A percentile compares a stretch with the other conserved stretches of the same genome.
Conservation (phyloP, 2,888 invertebrate species). For the Lampropteryx suffumata region DNA sequence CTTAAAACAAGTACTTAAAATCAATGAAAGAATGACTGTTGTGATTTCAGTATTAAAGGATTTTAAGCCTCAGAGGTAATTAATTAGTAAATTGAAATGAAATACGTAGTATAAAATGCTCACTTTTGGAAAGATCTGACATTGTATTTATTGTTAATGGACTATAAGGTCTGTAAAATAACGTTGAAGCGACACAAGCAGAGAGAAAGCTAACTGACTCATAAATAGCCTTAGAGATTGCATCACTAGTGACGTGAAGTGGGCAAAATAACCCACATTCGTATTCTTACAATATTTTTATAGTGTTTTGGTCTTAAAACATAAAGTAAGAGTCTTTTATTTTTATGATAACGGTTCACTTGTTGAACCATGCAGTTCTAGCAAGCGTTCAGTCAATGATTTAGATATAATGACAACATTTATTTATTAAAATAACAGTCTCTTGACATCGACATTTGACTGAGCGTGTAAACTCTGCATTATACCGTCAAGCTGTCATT, state of each 20-base stretch:
- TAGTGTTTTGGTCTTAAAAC: slow-evolving; percentile 30
- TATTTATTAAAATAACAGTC: slow-evolving; percentile 20
- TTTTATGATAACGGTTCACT: slow-evolving; percentile 20
- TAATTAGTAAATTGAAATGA: slow-evolving; percentile 31
- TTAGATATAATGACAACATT: slow-evolving; percentile 14
- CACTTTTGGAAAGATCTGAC: slow-evolving; percentile 32
- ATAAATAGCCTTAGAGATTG: slow-evolving; percentile 34
- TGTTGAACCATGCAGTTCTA: slow-evolving; percentile 16
- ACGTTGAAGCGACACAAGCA: slow-evolving; percentile 22
- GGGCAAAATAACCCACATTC: slow-evolving; percentile 36
- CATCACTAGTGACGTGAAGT: slow-evolving; percentile 34
- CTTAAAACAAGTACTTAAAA: slow-evolving; percentile 55
- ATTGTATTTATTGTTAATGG: slow-evolving; percentile 14
- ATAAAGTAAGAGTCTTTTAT: slow-evolving; percentile 22
- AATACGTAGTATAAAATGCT: slow-evolving; percentile 22
- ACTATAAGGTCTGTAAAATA: slow-evolving; percentile 8
- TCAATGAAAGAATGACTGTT: slow-evolving; percentile 48
- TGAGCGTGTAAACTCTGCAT: slow-evolving; percentile 29
- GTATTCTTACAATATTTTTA: slow-evolving; percentile 30
- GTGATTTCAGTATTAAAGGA: slow-evolving; percentile 56
- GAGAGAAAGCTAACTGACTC: slow-evolving; percentile 36
- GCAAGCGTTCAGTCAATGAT: slow-evolving; percentile 26
- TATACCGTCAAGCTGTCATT: slow-evolving; percentile 22
- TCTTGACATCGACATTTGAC: slow-evolving; percentile 20
- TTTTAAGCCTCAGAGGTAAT: slow-evolving; percentile 34